Conservation (phyloP, 2,113 vertebrate species). For the Epinephelus lanceolatus region DNA sequence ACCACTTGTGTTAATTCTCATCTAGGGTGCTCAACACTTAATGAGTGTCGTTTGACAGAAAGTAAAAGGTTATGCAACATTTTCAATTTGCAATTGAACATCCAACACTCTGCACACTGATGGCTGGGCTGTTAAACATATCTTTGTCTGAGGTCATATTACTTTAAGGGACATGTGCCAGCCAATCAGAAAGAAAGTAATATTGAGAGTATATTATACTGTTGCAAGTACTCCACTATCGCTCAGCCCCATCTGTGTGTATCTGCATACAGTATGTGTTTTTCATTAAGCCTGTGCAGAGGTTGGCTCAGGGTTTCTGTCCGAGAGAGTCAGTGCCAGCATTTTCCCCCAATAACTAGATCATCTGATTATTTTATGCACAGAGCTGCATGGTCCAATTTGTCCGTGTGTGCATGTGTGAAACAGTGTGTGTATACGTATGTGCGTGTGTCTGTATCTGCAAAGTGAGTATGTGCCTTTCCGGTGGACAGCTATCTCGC, state of each 20-base stretch:
- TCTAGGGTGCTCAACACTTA: too few relatives aligned
- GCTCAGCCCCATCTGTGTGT: neutral
- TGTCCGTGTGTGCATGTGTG: slow-evolving; percentile 53
- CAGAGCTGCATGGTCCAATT: slow-evolving; percentile 55
- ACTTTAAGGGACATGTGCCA: neutral
- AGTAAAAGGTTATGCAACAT: too few relatives aligned
- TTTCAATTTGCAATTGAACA: neutral
- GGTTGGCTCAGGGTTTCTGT: slow-evolving; percentile 40
- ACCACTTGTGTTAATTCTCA: too few relatives aligned
- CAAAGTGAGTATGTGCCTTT: slow-evolving; percentile 47
- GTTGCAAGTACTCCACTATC: neutral
- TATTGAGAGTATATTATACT: too few relatives aligned
- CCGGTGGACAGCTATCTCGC: slow-evolving; percentile 60
- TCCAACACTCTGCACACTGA: neutral
- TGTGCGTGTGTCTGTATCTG: slow-evolving; percentile 8
- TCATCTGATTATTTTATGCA: slow-evolving; percentile 66
- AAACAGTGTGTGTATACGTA: slow-evolving; percentile 11
- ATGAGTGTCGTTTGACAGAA: too few relatives aligned
- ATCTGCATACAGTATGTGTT: slow-evolving; percentile 3
- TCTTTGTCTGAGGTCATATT: neutral
- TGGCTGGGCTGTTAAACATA: neutral
- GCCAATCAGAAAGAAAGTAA: neutral
- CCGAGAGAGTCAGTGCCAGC: slow-evolving; percentile 35
- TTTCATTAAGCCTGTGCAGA: slow-evolving; percentile 37
- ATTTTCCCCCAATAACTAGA: slow-evolving; percentile 41